phyloP scores from a whole-genome alignment of 2,888 invertebrate species.

The Netelia virgata region DNA sequence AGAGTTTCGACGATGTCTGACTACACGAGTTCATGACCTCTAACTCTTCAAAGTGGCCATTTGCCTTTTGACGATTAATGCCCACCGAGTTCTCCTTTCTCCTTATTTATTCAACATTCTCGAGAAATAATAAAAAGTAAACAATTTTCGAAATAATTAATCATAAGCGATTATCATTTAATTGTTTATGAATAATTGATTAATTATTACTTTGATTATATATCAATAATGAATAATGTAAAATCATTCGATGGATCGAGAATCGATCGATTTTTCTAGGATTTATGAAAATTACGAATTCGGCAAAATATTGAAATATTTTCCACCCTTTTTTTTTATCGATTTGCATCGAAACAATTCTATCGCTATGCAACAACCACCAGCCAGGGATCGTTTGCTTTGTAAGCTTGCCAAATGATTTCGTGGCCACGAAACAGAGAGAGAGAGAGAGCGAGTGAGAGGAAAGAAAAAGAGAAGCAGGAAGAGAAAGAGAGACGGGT shows the following conservation, averaged over 20 bases:
- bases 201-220: no score
- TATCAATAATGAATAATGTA: no score
- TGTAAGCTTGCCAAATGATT: conserved; percentile 55
- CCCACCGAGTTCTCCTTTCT: background rate
- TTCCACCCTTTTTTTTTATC: conserved; percentile 13
- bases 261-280: no score
- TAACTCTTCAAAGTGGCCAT: conserved; percentile 17
- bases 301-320: background rate
- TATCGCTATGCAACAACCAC: background rate
- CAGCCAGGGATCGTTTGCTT: conserved; percentile 42
- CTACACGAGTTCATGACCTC: background rate
- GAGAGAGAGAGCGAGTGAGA: conserved; percentile 8
- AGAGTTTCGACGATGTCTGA: conserved; percentile 44
- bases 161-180: background rate
- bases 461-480: background rate
- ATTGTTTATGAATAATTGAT: no score
- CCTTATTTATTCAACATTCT: background rate
- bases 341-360: background rate
- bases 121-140: background rate
- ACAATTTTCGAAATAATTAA: no score
- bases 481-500: conserved; percentile 8
- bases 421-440: conserved; percentile 1
- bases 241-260: no score
- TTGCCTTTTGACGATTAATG: background rate
- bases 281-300: no score